Conservation (phyloP, 2,888 invertebrate genomes). For the Choristoneura rosaceana region DNA sequence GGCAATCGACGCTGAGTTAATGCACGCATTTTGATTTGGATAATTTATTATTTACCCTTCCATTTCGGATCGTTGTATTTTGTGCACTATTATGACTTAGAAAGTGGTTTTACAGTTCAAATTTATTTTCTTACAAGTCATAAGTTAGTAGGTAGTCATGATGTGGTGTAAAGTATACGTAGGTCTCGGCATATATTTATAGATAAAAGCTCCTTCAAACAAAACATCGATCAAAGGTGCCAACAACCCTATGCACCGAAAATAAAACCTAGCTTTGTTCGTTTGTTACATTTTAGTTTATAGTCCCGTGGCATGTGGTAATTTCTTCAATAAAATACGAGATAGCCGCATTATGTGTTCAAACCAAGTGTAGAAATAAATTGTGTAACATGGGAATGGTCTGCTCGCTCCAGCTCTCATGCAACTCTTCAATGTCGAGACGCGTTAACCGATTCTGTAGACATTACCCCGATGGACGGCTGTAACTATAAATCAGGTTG, state of each 20-base stretch:
- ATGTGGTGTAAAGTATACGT: conserved; percentile 5
- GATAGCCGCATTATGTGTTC: background rate
- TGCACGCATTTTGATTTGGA: conserved; percentile 54
- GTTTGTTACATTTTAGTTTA: conserved; percentile 13
- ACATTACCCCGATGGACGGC: conserved; percentile 62
- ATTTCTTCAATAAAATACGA: background rate
- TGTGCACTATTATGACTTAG: conserved; percentile 31
- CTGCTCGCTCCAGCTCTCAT: conserved; percentile 27
- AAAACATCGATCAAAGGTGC: conserved; percentile 35
- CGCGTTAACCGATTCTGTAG: conserved; percentile 58
- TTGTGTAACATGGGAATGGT: background rate
- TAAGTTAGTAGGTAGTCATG: background rate
- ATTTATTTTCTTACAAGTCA: too few relatives aligned
- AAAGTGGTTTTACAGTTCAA: background rate
- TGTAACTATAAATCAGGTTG: conserved; percentile 64
- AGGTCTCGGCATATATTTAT: conserved; percentile 33
- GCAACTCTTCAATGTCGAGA: conserved; percentile 58
- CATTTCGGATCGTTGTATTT: conserved; percentile 30
- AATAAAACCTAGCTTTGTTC: conserved; percentile 35
- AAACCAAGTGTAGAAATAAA: background rate
- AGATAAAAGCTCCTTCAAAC: conserved; percentile 27
- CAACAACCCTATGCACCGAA: conserved; percentile 28
- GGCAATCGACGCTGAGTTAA: conserved; percentile 60
- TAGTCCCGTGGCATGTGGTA: background rate
- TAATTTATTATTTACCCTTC: conserved; percentile 47